phyloP scores from a whole-genome alignment of 2,113 vertebrate species.

The Campylomormyrus numenius region DNA sequence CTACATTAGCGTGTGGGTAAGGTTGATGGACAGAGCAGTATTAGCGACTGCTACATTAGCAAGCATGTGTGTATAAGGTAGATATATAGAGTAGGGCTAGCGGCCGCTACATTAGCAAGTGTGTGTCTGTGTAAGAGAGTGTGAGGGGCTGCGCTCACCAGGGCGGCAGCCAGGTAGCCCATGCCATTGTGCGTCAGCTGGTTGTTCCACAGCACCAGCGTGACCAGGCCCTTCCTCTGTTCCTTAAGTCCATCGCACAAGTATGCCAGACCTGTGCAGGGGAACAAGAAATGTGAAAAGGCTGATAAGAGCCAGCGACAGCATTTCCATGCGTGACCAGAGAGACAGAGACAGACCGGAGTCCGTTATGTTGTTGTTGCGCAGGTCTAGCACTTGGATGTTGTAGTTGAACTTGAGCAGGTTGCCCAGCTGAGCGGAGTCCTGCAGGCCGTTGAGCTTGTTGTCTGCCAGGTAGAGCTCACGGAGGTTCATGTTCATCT shows the following conservation, averaged over 20 bases:
- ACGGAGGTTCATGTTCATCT: constrained; percentile 90
- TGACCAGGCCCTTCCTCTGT: constrained; percentile 81
- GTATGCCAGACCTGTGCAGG: constrained; percentile 73
- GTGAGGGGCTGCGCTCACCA: constrained; percentile 62
- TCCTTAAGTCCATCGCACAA: constrained; percentile 90
- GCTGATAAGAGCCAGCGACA: background rate
- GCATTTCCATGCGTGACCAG: background rate
- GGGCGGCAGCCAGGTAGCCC: constrained; percentile 79
- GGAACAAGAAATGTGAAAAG: background rate
- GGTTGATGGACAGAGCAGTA: too few species aligned
- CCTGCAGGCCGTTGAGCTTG: constrained; percentile 85
- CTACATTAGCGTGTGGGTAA: background rate
- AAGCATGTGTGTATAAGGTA: background rate
- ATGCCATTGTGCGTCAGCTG: constrained; percentile 91
- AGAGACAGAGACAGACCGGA: constrained; percentile 63
- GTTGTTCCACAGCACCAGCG: constrained; percentile 94
- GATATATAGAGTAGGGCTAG: background rate
- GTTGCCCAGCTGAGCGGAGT: constrained; percentile 87
- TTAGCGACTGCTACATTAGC: background rate
- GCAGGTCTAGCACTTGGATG: constrained; percentile 84
- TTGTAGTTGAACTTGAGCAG: constrained; percentile 89
- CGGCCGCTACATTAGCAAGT: background rate
- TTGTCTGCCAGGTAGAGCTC: constrained; percentile 91
- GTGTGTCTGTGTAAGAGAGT: background rate
- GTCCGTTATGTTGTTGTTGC: constrained; percentile 89